Conservation (phyloP, 2,888 invertebrate genomes). For the Tolmerus cingulatus region DNA sequence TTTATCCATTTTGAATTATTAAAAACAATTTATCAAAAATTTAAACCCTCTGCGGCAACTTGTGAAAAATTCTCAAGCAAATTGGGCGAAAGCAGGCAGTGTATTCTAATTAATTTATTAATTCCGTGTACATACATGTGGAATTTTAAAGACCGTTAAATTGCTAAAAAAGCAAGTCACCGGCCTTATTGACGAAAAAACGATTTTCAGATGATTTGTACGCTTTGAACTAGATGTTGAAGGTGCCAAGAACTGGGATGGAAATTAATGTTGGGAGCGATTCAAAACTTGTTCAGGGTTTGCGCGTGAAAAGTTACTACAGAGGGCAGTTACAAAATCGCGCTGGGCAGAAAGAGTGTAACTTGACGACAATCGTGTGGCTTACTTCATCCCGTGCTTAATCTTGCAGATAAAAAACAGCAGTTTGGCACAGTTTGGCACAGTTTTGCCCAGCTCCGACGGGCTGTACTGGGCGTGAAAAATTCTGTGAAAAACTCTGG, state of each 20-base stretch:
- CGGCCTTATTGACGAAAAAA: not conserved
- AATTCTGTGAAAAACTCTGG: slow-evolving; percentile 25
- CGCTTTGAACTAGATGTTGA: not conserved
- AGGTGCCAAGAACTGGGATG: not conserved
- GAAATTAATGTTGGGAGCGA: not conserved
- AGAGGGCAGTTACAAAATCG: slow-evolving; percentile 18
- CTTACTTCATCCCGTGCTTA: not conserved
- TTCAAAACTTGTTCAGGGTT: slow-evolving; percentile 26
- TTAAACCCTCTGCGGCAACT: not conserved
- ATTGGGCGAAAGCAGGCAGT: not conserved
- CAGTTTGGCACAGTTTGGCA: slow-evolving; percentile 28
- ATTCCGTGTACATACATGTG: not conserved
- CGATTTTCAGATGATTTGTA: not conserved
- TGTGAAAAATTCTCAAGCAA: not conserved
- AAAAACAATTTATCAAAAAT: not conserved
- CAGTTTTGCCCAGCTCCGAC: slow-evolving; percentile 23
- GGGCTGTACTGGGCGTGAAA: not conserved
- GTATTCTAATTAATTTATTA: not conserved
- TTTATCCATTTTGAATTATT: not conserved
- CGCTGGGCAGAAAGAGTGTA: not conserved
- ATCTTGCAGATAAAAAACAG: not conserved
- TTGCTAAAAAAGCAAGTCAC: not conserved
- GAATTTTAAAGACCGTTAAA: not conserved
- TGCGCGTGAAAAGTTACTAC: slow-evolving; percentile 18
- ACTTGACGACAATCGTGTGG: not conserved